Evolutionary conservation across 2,888 invertebrate genomes (phyloP).

Genomic region (Eueremaeus valkanovi): DNA sequence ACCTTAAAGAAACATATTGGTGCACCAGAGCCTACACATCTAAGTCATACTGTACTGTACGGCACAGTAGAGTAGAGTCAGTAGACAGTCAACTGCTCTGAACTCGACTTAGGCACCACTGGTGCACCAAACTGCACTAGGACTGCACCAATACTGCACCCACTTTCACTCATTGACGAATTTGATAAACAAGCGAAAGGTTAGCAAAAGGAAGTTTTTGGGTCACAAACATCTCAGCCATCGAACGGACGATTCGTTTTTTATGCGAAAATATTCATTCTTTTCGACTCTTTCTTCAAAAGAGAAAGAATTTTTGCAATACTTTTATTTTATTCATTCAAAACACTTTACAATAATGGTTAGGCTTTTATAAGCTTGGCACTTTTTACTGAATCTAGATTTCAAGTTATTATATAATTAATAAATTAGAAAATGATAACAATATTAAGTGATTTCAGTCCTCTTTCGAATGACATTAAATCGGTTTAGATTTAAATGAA

Average conservation of each 20-base stretch:
- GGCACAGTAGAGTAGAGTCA: no score
- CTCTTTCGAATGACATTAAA: no score
- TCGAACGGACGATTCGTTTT: neutral
- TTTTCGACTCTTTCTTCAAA: neutral
- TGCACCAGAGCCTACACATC: no score
- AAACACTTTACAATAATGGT: neutral
- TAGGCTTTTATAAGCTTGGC: neutral
- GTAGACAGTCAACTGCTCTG: neutral
- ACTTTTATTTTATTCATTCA: neutral
- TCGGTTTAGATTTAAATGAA: no score
- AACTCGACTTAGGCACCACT: neutral
- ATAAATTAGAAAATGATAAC: no score
- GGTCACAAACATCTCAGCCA: constrained; percentile 18
- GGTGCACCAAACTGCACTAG: neutral
- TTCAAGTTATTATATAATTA: no score
- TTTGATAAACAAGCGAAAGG: constrained; percentile 24
- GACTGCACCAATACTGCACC: constrained; percentile 12
- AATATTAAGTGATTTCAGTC: no score
- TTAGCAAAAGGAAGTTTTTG: constrained; percentile 21
- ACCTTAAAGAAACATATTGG: constrained; percentile 9
- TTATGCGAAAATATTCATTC: neutral
- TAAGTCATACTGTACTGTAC: no score
- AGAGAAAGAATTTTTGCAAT: no score
- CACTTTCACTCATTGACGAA: constrained; percentile 16
- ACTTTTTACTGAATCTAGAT: no score